Evolutionary conservation across 2,888 invertebrate species (phyloP).

Genomic region (Dasysyrphus tricinctus): DNA sequence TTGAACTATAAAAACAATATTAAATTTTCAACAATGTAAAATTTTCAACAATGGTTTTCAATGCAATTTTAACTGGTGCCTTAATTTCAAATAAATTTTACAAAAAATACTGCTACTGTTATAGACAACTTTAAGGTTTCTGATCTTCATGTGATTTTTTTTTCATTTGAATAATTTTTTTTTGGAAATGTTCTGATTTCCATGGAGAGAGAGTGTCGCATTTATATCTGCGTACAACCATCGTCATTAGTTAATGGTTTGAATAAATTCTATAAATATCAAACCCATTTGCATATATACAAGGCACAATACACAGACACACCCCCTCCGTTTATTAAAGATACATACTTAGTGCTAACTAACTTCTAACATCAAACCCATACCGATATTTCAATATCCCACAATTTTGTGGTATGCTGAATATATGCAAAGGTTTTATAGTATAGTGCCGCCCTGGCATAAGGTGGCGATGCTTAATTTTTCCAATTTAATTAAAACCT

Average conservation of each 20-base stretch:
- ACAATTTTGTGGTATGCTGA: slow-evolving; percentile 40
- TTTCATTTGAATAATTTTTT: too few relatives aligned
- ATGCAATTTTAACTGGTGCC: too few relatives aligned
- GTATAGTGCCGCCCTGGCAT: slow-evolving; percentile 52
- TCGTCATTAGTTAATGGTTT: slow-evolving; percentile 51
- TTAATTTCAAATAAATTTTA: too few relatives aligned
- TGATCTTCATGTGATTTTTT: too few relatives aligned
- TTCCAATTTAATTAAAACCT: slow-evolving; percentile 75
- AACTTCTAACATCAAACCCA: slow-evolving; percentile 9
- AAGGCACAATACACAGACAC: slow-evolving; percentile 6
- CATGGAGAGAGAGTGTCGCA: neutral
- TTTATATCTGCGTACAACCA: slow-evolving; percentile 15
- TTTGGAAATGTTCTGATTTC: too few relatives aligned
- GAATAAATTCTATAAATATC: slow-evolving; percentile 46
- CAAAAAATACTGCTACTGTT: too few relatives aligned
- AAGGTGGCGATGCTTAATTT: slow-evolving; percentile 70
- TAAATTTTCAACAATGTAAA: too few relatives aligned
- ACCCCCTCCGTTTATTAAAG: slow-evolving; percentile 11
- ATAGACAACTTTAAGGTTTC: too few relatives aligned
- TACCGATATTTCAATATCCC: slow-evolving; percentile 43
- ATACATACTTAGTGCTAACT: neutral
- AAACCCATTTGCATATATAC: slow-evolving; percentile 52
- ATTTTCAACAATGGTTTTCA: too few relatives aligned
- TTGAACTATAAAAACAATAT: too few relatives aligned
- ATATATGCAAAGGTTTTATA: slow-evolving; percentile 4